Evolutionary conservation across 2,113 vertebrate species (phyloP).

Genomic region (Anser brachyrhynchus): DNA sequence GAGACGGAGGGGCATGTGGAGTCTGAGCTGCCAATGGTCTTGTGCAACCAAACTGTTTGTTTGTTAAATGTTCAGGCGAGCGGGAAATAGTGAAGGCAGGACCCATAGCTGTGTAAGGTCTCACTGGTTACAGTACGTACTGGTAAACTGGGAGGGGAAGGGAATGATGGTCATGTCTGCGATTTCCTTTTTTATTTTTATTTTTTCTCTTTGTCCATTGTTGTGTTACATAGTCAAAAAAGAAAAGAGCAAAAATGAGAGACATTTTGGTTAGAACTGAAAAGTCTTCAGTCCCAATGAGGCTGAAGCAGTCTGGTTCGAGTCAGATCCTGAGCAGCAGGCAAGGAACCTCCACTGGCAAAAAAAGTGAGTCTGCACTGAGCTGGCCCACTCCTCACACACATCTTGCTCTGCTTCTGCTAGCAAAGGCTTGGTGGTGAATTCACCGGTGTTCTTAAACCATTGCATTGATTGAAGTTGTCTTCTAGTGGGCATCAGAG

Average conservation of each 20-base stretch:
- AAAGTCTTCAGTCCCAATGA: rapidly evolving
- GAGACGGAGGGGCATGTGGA: not conserved
- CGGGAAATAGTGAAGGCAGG: not conserved
- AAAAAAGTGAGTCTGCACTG: not conserved
- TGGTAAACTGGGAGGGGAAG: not conserved
- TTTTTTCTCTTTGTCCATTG: not conserved
- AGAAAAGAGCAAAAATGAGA: not conserved
- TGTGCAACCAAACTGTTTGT: not conserved
- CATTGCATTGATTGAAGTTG: rapidly evolving
- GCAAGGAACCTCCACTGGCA: not conserved
- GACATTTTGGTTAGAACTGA: not conserved
- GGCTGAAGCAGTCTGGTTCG: not conserved
- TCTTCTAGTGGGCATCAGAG: not conserved
- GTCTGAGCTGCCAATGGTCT: not conserved
- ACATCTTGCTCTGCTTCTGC: not conserved
- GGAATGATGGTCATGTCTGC: not conserved
- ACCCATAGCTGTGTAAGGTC: not conserved
- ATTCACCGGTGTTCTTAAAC: not conserved
- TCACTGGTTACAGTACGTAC: not conserved
- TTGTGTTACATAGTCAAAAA: not conserved
- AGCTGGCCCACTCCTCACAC: rapidly evolving
- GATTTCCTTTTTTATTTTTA: not conserved
- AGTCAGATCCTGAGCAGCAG: not conserved
- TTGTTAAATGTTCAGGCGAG: not conserved
- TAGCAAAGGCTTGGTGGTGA: not conserved